Percentiles rank a stretch among this genome's conserved stretches.
Evolutionary conservation across 2,888 invertebrate species (phyloP).

Genomic region (Plebejus anna): DNA sequence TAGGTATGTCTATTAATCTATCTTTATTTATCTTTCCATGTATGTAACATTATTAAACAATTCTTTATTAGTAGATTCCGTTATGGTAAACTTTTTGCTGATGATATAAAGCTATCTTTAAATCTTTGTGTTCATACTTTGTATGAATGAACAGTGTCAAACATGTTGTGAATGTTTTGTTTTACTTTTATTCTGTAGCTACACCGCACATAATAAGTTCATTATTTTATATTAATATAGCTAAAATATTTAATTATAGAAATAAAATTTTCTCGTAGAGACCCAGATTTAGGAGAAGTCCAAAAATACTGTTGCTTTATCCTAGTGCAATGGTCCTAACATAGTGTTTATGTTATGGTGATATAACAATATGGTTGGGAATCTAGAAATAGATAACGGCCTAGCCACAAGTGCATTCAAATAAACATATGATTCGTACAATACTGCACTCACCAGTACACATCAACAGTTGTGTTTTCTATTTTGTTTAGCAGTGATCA

Average conservation of each 20-base stretch:
- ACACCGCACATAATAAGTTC: background rate
- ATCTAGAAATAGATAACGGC: conserved; percentile 38
- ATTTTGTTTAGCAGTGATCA: background rate
- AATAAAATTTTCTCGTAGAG: background rate
- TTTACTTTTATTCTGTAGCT: background rate
- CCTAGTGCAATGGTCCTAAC: conserved; percentile 47
- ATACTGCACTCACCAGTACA: conserved; percentile 25
- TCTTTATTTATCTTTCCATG: conserved; percentile 5
- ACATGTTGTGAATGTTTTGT: background rate
- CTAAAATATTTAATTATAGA: background rate
- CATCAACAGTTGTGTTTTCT: conserved; percentile 12
- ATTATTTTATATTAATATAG: too few species aligned
- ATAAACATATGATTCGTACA: conserved; percentile 35
- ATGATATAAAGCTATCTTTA: conserved; percentile 37
- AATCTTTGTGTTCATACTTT: background rate
- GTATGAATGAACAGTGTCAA: conserved; percentile 31
- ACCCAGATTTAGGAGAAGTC: background rate
- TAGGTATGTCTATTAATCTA: background rate
- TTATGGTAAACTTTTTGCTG: conserved; percentile 58
- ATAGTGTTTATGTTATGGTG: conserved; percentile 51
- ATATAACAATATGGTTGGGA: conserved; percentile 50
- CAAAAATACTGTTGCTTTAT: background rate
- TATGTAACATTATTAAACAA: conserved; percentile 17
- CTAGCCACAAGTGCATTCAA: conserved; percentile 34
- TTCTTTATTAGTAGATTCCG: background rate